Percentiles rank a stretch among this genome's conserved stretches.
Conservation (phyloP, 2,888 invertebrate genomes). For the Pyralis farinalis region DNA sequence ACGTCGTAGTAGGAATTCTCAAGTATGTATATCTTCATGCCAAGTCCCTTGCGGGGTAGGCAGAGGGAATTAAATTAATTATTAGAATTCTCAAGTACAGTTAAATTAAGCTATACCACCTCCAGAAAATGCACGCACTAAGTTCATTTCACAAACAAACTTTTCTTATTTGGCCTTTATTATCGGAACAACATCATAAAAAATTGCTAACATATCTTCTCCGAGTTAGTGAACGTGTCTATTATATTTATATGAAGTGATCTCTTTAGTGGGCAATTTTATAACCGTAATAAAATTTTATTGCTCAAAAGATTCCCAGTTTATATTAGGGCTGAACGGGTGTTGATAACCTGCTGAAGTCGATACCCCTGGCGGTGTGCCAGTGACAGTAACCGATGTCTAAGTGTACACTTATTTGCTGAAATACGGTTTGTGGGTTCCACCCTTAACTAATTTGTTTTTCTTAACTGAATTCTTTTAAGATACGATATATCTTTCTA, state of each 20-base stretch:
- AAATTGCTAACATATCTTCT: constrained; percentile 29
- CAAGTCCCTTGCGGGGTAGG: no score
- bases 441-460: constrained; percentile 39
- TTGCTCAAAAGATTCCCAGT: constrained; percentile 53
- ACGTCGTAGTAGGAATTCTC: no score
- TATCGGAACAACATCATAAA: constrained; percentile 25
- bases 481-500: no score
- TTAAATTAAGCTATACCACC: no score
- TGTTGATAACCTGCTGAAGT: constrained; percentile 62
- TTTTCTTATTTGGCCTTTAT: constrained; percentile 25
- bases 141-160: constrained; percentile 13
- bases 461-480: no score
- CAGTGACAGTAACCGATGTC: constrained; percentile 24
- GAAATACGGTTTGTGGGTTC: constrained; percentile 22
- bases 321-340: constrained; percentile 61
- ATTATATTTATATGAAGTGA: constrained; percentile 56
- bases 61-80: no score
- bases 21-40: no score
- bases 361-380: constrained; percentile 47
- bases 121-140: no score
- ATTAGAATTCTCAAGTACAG: no score
- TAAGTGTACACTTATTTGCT: constrained; percentile 25
- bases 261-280: constrained; percentile 52
- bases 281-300: constrained; percentile 60
- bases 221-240: constrained; percentile 34